Conservation (phyloP, 2,888 invertebrate species). For the Microchrysa polita region DNA sequence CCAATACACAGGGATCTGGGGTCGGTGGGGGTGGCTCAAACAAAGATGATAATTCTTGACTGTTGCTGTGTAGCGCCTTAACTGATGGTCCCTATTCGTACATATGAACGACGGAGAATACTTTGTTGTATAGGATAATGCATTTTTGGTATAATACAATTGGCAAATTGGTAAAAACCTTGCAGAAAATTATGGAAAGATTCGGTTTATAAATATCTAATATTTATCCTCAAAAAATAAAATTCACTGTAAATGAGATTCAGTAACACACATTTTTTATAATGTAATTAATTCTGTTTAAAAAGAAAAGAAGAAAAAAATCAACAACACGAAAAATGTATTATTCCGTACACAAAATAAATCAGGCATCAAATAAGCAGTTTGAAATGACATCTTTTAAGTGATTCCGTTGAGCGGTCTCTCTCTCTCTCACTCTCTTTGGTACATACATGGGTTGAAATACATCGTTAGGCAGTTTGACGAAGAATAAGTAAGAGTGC, state of each 20-base stretch:
- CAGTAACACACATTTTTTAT: not conserved
- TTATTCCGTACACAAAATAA: slow-evolving; percentile 36
- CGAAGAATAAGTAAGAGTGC: not conserved
- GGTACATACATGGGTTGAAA: not conserved
- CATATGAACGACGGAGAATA: slow-evolving; percentile 66
- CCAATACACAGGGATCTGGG: slow-evolving; percentile 68
- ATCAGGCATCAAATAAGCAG: not conserved
- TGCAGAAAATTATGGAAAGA: slow-evolving; percentile 45
- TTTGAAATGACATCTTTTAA: slow-evolving; percentile 42
- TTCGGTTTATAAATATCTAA: slow-evolving; percentile 26
- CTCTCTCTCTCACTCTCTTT: not conserved
- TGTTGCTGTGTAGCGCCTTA: slow-evolving; percentile 99
- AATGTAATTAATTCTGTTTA: slow-evolving; percentile 14
- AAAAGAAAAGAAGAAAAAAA: no score
- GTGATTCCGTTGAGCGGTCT: slow-evolving; percentile 16
- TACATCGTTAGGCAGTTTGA: slow-evolving; percentile 1
- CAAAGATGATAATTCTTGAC: slow-evolving; percentile 97
- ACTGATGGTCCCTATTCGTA: slow-evolving; percentile 92
- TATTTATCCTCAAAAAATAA: slow-evolving; percentile 2
- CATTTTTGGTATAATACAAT: slow-evolving; percentile 60
- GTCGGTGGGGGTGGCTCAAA: slow-evolving; percentile 74
- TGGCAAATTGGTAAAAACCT: slow-evolving; percentile 51
- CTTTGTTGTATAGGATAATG: slow-evolving; percentile 62
- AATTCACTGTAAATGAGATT: slow-evolving; percentile 10
- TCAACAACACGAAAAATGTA: slow-evolving; percentile 35